Conservation (phyloP, 2,113 vertebrate species). For the Callopanchax toddi region DNA sequence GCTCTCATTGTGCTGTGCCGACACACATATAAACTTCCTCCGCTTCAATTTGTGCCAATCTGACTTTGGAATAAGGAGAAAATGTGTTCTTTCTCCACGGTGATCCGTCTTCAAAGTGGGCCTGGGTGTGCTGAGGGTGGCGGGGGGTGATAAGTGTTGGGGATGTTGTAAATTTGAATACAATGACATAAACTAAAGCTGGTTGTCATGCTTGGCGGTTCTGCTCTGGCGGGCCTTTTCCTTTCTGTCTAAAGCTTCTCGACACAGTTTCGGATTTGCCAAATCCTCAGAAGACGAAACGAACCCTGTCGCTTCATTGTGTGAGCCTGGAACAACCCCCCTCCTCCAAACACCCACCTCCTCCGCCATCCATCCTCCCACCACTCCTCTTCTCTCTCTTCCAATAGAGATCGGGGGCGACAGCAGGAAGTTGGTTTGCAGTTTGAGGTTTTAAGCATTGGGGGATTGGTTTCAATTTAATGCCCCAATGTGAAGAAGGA, state of each 20-base stretch:
- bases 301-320: slow-evolving; percentile 70
- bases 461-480: slow-evolving; percentile 72
- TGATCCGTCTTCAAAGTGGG: slow-evolving; percentile 68
- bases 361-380: slow-evolving; percentile 5
- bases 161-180: slow-evolving; percentile 73
- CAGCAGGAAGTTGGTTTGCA: slow-evolving; percentile 43
- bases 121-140: slow-evolving; percentile 37
- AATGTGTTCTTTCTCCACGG: slow-evolving; percentile 58
- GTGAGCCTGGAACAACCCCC: slow-evolving; percentile 36
- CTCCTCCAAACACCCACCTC: slow-evolving; percentile 16
- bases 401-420: slow-evolving; percentile 11
- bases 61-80: slow-evolving; percentile 55
- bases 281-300: slow-evolving; percentile 72
- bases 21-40: slow-evolving; percentile 52
- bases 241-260: slow-evolving; percentile 72
- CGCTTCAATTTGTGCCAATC: slow-evolving; percentile 63
- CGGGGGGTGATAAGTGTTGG: slow-evolving; percentile 59
- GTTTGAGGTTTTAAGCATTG: slow-evolving; percentile 58
- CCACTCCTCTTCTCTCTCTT: slow-evolving; percentile 7
- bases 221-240: slow-evolving; percentile 66
- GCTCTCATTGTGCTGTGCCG: slow-evolving; percentile 25
- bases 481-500: slow-evolving; percentile 36
- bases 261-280: slow-evolving; percentile 76
- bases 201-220: slow-evolving; percentile 69
- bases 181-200: slow-evolving; percentile 75